A percentile compares a stretch with the other conserved stretches of the same genome.
Conservation (phyloP, 1,140 invertebrate species). For the Lanistes nyassanus region DNA sequence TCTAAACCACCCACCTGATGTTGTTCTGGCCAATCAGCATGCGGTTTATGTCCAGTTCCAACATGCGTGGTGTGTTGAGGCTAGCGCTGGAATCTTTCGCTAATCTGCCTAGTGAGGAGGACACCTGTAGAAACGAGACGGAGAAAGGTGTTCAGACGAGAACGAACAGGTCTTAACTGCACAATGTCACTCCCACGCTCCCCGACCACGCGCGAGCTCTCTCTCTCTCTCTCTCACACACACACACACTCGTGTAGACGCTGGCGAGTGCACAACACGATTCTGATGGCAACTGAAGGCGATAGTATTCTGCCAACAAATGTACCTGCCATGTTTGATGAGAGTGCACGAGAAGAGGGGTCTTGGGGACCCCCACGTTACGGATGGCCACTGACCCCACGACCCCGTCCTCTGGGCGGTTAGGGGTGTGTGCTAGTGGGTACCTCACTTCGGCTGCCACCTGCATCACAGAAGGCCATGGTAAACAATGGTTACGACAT, state of each 20-base stretch:
- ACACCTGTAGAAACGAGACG: conserved; percentile 42
- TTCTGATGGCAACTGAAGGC: background rate
- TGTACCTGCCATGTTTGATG: conserved; percentile 54
- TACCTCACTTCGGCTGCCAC: background rate
- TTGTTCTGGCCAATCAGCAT: conserved; percentile 67
- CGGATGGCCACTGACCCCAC: conserved; percentile 19
- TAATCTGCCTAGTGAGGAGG: conserved; percentile 41
- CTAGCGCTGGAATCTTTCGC: conserved; percentile 26
- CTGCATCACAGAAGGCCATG: conserved; percentile 3
- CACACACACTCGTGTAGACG: too few species aligned
- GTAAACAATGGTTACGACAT: too few species aligned
- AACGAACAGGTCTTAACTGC: too few species aligned
- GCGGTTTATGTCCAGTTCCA: conserved; percentile 66
- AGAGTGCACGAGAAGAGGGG: conserved; percentile 19
- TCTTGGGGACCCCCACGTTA: background rate
- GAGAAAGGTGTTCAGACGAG: background rate
- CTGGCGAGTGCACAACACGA: too few species aligned
- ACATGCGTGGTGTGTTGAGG: conserved; percentile 59
- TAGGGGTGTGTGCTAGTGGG: background rate
- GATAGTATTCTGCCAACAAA: background rate
- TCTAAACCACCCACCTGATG: conserved; percentile 50
- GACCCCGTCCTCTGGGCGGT: conserved; percentile 21
- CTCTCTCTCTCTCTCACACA: too few species aligned
- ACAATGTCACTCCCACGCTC: too few species aligned
- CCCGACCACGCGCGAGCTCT: too few species aligned